Evolutionary conservation across 2,888 invertebrate genomes (phyloP).

Genomic region (Amblyteles armatorius): DNA sequence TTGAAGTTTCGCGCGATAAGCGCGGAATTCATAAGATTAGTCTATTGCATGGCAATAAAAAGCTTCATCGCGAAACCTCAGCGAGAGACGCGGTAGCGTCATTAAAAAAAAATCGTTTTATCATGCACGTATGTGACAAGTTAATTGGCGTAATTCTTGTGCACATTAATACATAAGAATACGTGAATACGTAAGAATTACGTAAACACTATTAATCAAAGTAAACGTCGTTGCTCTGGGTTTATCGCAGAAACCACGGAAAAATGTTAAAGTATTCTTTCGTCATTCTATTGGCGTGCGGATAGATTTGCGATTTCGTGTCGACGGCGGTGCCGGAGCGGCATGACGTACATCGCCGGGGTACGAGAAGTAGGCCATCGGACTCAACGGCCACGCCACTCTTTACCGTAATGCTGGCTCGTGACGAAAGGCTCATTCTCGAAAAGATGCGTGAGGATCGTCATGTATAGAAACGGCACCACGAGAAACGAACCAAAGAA

Average conservation of each 20-base stretch:
- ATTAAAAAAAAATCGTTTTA: neutral
- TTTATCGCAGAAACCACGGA: neutral
- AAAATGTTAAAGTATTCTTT: neutral
- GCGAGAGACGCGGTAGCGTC: neutral
- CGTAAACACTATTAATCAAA: too few relatives aligned
- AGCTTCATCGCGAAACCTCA: neutral
- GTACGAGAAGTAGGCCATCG: slow-evolving; percentile 71
- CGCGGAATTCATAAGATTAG: slow-evolving; percentile 20
- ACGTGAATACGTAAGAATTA: too few relatives aligned
- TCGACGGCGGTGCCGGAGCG: slow-evolving; percentile 46
- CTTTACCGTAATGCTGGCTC: slow-evolving; percentile 72
- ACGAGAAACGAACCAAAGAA: too few relatives aligned
- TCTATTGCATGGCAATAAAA: neutral
- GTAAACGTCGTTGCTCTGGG: neutral
- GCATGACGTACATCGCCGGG: neutral
- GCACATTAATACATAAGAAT: too few relatives aligned
- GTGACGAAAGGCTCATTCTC: slow-evolving; percentile 69
- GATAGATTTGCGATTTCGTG: slow-evolving; percentile 62
- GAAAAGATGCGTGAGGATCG: slow-evolving; percentile 55
- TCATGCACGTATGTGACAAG: neutral
- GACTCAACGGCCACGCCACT: slow-evolving; percentile 54
- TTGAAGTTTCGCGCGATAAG: slow-evolving; percentile 19
- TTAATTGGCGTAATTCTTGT: slow-evolving; percentile 4
- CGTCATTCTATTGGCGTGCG: neutral
- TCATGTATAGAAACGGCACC: slow-evolving; percentile 40